Base-by-base conservation (phyloP, 2,113 vertebrate genomes). In the Willisornis vidua region DNA sequence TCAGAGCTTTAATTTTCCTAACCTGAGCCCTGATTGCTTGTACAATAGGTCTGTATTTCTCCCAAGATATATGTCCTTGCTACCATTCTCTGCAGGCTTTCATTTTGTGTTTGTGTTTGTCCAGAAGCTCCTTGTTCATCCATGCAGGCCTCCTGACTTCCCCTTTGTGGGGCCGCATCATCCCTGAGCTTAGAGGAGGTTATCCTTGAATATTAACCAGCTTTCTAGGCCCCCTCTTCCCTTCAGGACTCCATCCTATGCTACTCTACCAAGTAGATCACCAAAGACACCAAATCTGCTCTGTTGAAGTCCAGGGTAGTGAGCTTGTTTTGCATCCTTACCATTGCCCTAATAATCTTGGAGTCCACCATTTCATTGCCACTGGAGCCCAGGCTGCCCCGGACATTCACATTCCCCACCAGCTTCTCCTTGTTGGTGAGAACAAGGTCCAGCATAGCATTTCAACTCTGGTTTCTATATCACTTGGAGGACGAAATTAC, bases 91-190 rank as follows among this genome's bases (percentile, higher is more conserved):
- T 52, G 15, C 51, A 52, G 28, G 12, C 23, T 45, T 63, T 25
- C 12, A 29, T 41, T 41, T 41, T 41, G 41, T 41, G 41, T 41
- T 41, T 41, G 18, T 41, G 12, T 63, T 41, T 52, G 19, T 39
- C 37, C 7, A n/a, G 33, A 57, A 66, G 15, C 19, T 23, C 18
- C 12, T 81, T 66, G 18, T 45, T 59, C 26, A 37, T 37, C 45
- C 15, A 24, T 28, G 8, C 19, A 81, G 26, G 28, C 12, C 58
- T 59, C 37, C 28, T 59, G 68, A 67, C 23, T 52, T 72, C 0
- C 0, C 63, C 35, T 55, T 58, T n/a, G 26, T 52, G 51, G 10
- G 0, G 0, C 19, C 59, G 12, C 19, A 7, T 23, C 18, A 24
- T 12, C 43, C 33, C 37, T 46, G 37, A 46, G 26, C 26, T 46